Evolutionary conservation across 2,797 vertebrate genomes (phyloP).

Genomic region (Taeniopygia guttata): DNA sequence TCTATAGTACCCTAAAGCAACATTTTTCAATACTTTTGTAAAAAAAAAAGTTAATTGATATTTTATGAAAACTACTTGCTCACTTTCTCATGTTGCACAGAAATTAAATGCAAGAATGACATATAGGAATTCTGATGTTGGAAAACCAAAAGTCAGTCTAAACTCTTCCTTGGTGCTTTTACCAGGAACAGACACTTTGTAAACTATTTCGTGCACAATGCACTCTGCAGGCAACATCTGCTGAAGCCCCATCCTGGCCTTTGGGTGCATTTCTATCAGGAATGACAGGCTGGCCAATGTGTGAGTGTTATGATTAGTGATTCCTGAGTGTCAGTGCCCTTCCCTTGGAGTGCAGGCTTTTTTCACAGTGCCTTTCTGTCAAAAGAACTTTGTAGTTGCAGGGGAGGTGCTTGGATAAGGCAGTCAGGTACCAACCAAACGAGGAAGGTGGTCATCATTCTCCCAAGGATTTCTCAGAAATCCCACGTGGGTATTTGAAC

Average conservation of each 20-base stretch:
- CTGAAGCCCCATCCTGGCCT: not conserved
- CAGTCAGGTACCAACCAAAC: not conserved
- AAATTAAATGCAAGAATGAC: not conserved
- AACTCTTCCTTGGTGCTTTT: not conserved
- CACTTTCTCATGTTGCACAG: not conserved
- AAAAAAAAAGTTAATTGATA: not conserved
- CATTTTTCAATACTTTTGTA: not conserved
- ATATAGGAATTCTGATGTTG: not conserved
- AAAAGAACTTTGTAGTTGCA: not conserved
- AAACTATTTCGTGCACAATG: not conserved
- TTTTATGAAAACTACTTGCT: not conserved
- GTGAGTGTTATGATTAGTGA: no score
- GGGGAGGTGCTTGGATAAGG: not conserved
- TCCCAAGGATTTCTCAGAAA: accelerated
- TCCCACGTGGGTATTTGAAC: accelerated
- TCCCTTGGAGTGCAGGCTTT: not conserved
- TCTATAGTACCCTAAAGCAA: conserved; percentile 26
- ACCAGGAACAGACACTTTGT: not conserved
- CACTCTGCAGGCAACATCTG: not conserved
- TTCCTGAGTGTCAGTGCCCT: not conserved
- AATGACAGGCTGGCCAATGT: not conserved
- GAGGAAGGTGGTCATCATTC: accelerated
- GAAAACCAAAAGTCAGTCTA: not conserved
- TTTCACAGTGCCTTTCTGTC: not conserved
- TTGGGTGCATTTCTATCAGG: not conserved